Evolutionary conservation across 2,797 vertebrate species (phyloP).

Genomic region (Valencia hispanica): DNA sequence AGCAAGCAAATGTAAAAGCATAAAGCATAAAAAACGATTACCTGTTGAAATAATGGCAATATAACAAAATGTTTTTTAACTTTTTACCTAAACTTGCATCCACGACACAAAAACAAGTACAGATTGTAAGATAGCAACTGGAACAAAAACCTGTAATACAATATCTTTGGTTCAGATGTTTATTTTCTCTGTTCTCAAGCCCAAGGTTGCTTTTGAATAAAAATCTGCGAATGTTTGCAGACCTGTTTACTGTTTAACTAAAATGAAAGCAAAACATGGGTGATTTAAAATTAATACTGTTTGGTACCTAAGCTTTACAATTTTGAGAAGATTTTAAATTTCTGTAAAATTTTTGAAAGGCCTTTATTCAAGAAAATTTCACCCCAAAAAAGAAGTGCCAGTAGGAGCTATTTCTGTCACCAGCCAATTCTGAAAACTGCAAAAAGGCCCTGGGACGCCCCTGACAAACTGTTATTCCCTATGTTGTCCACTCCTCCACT

Average conservation of each 20-base stretch:
- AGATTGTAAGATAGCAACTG: background rate
- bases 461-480: no score
- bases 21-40: background rate
- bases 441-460: no score
- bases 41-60: background rate
- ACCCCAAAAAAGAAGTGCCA: no score
- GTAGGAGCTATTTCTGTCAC: no score
- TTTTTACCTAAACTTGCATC: background rate
- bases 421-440: no score
- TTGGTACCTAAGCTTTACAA: no score
- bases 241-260: background rate
- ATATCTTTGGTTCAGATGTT: background rate
- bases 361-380: no score
- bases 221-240: background rate
- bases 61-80: background rate
- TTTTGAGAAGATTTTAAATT: background rate
- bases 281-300: background rate
- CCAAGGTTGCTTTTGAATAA: background rate
- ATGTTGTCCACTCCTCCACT: no score
- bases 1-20: background rate
- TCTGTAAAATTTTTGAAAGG: no score
- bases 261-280: background rate
- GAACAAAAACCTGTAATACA: background rate
- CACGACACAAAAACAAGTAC: background rate
- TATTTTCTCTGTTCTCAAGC: background rate